A percentile compares a stretch with the other conserved stretches of the same genome.
Evolutionary conservation across 2,797 vertebrate species (phyloP).

Genomic region (Eupleurogrammus muticus): DNA sequence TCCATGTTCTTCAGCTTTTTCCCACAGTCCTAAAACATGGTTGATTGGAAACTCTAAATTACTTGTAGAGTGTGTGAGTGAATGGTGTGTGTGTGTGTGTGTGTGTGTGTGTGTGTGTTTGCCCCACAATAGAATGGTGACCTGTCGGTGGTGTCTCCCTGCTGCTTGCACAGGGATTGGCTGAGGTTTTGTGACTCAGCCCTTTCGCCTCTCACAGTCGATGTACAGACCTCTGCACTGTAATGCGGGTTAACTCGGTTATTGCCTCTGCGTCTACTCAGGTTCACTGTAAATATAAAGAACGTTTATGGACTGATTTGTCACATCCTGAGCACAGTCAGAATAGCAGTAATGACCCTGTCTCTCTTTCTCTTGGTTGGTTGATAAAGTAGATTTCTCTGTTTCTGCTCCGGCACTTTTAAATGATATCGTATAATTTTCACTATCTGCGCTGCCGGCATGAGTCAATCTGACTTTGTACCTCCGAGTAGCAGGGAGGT

Average conservation of each 20-base stretch:
- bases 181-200: too few species aligned
- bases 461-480: slow-evolving; percentile 12
- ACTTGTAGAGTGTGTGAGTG: too few species aligned
- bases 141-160: too few species aligned
- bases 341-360: not conserved
- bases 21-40: too few species aligned
- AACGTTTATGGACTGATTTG: slow-evolving; percentile 14
- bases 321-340: not conserved
- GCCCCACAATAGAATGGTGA: too few species aligned
- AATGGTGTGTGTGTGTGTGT: too few species aligned
- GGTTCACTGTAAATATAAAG: slow-evolving; percentile 22
- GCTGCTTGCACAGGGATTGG: too few species aligned
- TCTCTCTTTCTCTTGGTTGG: slow-evolving; percentile 2
- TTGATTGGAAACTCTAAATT: too few species aligned
- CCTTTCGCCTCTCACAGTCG: too few species aligned
- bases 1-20: too few species aligned
- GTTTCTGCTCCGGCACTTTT: slow-evolving; percentile 21
- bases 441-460: slow-evolving; percentile 29
- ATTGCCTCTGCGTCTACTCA: slow-evolving; percentile 8
- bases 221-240: not conserved
- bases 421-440: slow-evolving; percentile 44
- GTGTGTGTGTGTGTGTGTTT: too few species aligned
- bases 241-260: slow-evolving; percentile 3
- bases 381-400: slow-evolving; percentile 21
- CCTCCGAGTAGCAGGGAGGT: slow-evolving; percentile 18